phyloP scores from a whole-genome alignment of 1,140 invertebrate genomes.

The Stratiolaelaps scimitus region DNA sequence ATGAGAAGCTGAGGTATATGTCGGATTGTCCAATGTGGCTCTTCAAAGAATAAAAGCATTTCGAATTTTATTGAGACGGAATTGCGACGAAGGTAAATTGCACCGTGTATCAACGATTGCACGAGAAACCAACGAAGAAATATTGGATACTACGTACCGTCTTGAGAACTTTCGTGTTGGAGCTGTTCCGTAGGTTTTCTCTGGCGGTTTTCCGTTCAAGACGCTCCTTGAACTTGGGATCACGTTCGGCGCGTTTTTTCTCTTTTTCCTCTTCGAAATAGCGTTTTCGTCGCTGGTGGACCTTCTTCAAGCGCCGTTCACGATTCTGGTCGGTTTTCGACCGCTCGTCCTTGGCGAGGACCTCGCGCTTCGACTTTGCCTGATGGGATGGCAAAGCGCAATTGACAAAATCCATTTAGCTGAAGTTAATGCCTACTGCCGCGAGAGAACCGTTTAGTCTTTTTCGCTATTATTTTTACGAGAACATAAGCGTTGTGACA shows the following conservation, averaged over 20 bases:
- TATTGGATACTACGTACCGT: not conserved
- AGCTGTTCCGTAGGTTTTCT: not conserved
- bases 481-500: too few relatives aligned
- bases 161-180: slow-evolving; percentile 12
- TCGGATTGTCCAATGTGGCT: too few relatives aligned
- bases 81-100: too few relatives aligned
- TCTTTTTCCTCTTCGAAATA: slow-evolving; percentile 31
- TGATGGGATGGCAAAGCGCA: slow-evolving; percentile 37
- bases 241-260: slow-evolving; percentile 33
- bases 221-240: slow-evolving; percentile 27
- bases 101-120: too few relatives aligned
- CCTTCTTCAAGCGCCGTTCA: slow-evolving; percentile 73
- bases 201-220: not conserved
- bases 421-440: slow-evolving; percentile 17
- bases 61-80: too few relatives aligned
- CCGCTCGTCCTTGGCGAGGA: slow-evolving; percentile 65
- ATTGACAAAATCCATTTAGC: slow-evolving; percentile 3
- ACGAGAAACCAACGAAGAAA: too few relatives aligned
- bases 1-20: too few relatives aligned
- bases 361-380: slow-evolving; percentile 58
- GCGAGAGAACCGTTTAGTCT: too few relatives aligned
- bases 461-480: too few relatives aligned
- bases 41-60: too few relatives aligned
- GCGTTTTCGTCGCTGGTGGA: slow-evolving; percentile 48
- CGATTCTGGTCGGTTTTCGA: slow-evolving; percentile 75